Evolutionary conservation across 1,140 invertebrate species (phyloP), one percentile per base, ranked within the genome.

Genomic region (Drosophila cardini): DNA sequence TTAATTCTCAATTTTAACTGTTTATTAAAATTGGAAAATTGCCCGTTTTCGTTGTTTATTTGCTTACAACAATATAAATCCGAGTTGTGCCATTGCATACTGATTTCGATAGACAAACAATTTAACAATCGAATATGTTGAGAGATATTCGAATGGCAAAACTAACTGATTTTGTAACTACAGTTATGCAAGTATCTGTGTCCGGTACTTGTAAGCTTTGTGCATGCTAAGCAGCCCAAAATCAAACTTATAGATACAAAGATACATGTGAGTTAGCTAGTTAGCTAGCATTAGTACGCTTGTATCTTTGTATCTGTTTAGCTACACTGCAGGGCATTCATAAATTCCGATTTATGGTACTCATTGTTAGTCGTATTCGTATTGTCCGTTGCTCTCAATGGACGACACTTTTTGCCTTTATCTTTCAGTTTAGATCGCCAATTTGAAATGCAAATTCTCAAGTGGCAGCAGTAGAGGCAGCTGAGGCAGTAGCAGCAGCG

Each of bases 1-100:
- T 86, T 87, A 83, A 86, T 87, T 87, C 76, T 76, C 82, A 85
- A 87, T 86, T 86, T 86, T 76, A 82, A 87, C 82, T 86, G 82
- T 87, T 87, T 86, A 86, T 86, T 86, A 78, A 86, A 82, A 79
- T 73, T 75, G 60, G n/a, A n/a, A 75, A 75, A 77, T 73, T 77
- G 57, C 21, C 68, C 15, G n/a, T 42, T 63, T 43, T 48, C 45
- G 53, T 10, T 38, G 36, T 38, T 40, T 5, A 26, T 26, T 84
- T 84, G 81, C 78, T 75, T 75, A 83, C 80, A 83, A 60, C 80
- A 79, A 86, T 4, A 78, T 78, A 71, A 76, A 79, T 70, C 40
- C 56, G 68, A 71, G 48, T n/a, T 16, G 64, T 85, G 67, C 46
- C 56, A 53, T 57, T 69, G 82, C 82, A 87, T 86, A 82, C 82